Base-by-base conservation (phyloP, 2,113 vertebrate species). In the Oreochromis niloticus region DNA sequence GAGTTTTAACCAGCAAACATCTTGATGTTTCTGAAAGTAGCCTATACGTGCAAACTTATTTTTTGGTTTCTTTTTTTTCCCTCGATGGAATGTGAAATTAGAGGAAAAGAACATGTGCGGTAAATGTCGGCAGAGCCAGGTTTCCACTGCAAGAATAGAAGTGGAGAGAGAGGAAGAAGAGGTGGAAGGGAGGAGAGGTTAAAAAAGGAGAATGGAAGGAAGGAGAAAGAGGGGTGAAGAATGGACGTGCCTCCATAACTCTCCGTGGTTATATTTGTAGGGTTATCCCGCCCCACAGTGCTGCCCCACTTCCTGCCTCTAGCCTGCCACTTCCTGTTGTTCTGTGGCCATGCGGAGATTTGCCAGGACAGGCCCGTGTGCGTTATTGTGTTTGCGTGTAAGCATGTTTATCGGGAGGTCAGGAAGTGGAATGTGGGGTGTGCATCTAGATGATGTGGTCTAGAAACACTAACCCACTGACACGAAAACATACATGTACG, bases 251-350 rank as follows among this genome's bases (percentile, higher is more conserved):
- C 73, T 81, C 80, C 39, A n/a, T 6, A 54, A 81, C 87, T 71
- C 52, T 85, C 84, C 85, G 22, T 3, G 16, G 24, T 46, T 93
- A 84, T 95, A 93, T 95, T 95, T 94, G 91, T 93, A 91, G 85
- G 90, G 91, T 95, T 92, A 85, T 93, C 85, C 88, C 85, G 19
- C 85, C 88, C 87, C 54, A 5, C 82, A 78, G 27, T 17, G 9
- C 59, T 79, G 57, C 66, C 85, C 66, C 85, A 82, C 92, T 95
- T 95, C 95, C 94, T 94, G 89, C 81, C 85, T 89, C 56, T n/a
- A 87, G 80, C n/a, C 36, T 34, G 79, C 86, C 84, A 92, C 94
- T 95, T 96, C 95, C 95, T 94, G 93, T 92, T 93, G 87, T 94
- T 92, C 83, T 89, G 89, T 84, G 71, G 68, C 85, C 79, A 4